A percentile compares a stretch with the other conserved stretches of the same genome.
phyloP scores from a whole-genome alignment of 2,888 invertebrate species.

The Xestoiulus laeticollis region DNA sequence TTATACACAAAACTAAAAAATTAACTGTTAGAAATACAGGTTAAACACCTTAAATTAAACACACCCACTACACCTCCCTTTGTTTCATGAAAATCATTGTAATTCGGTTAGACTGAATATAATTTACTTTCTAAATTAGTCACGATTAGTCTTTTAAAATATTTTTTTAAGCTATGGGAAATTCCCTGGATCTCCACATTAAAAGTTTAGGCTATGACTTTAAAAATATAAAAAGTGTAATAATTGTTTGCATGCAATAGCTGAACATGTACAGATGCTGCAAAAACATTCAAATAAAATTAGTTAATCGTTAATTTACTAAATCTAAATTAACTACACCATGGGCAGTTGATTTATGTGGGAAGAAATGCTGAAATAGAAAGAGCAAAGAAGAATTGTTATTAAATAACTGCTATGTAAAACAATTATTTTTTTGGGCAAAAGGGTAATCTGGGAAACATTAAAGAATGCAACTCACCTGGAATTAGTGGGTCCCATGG shows the following conservation, averaged over 20 bases:
- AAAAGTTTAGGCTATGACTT: background rate
- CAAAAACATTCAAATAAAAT: background rate
- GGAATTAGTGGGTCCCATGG: background rate
- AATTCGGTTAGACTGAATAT: background rate
- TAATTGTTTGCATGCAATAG: background rate
- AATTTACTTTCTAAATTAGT: background rate
- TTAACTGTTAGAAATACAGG: background rate
- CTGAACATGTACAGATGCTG: background rate
- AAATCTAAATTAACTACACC: background rate
- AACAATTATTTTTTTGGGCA: background rate
- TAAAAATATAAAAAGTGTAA: background rate
- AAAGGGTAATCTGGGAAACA: background rate
- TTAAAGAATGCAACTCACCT: slow-evolving; percentile 11
- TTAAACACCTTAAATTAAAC: background rate
- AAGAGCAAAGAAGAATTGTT: background rate
- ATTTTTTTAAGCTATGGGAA: background rate
- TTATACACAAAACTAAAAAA: background rate
- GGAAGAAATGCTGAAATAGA: background rate
- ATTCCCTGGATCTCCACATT: no score
- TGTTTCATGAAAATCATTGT: background rate
- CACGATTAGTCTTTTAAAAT: background rate
- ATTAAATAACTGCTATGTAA: background rate
- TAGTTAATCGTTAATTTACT: background rate
- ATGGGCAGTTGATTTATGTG: background rate
- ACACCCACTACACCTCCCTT: background rate